Conservation (phyloP, 1,140 invertebrate genomes). For the Trissolcus basalis region DNA sequence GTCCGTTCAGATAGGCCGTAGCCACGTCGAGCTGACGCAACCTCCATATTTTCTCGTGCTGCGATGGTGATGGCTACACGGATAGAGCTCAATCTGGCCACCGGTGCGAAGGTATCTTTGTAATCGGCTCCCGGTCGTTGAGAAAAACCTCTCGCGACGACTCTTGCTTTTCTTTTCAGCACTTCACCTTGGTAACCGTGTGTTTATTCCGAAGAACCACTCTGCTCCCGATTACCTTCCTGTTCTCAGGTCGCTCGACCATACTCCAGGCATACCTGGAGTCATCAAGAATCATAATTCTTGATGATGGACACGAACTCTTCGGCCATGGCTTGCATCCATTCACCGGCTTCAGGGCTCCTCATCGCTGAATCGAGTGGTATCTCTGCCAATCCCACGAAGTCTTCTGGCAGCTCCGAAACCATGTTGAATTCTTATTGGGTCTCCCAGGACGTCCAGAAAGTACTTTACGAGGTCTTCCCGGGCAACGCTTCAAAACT, state of each 20-base stretch:
- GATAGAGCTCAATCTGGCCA: too few species aligned
- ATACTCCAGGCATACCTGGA: conserved; percentile 14
- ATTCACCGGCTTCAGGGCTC: conserved; percentile 3
- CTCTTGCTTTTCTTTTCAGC: neutral
- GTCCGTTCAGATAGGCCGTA: too few species aligned
- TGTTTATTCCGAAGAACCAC: conserved; percentile 1
- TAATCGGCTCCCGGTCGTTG: too few species aligned
- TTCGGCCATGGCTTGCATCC: conserved; percentile 14
- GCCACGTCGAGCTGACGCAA: too few species aligned
- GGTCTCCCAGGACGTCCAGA: conserved; percentile 5
- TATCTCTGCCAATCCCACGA: conserved; percentile 6
- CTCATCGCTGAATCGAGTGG: conserved; percentile 11
- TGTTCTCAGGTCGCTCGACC: conserved; percentile 1
- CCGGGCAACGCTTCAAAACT: too few species aligned
- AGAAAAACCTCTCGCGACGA: too few species aligned
- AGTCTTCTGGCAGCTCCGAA: neutral
- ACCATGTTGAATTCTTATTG: conserved; percentile 16
- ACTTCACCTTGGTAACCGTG: neutral
- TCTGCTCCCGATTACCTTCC: neutral
- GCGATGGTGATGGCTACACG: too few species aligned
- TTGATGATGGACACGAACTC: conserved; percentile 13
- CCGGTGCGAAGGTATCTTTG: too few species aligned
- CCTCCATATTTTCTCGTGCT: too few species aligned
- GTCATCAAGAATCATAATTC: too few species aligned
- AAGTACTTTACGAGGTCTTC: too few species aligned